Evolutionary conservation across 37 sponge, comb jelly and placozoan genomes (phyloP).

Genomic region (Ianthella basta): DNA sequence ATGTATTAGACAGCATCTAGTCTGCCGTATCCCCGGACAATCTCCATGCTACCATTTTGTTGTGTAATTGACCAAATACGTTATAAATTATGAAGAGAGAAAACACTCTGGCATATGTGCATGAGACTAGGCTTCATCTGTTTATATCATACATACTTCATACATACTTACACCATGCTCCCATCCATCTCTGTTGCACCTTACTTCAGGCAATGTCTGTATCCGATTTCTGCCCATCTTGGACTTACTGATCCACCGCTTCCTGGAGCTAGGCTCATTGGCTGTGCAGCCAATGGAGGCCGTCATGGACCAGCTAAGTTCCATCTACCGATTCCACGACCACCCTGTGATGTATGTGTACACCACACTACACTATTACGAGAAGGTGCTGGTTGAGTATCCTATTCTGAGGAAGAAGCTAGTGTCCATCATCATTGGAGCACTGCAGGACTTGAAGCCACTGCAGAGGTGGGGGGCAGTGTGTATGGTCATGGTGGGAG

Average conservation of each 20-base stretch:
- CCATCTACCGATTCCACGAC: constrained; percentile 82
- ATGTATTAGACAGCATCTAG: no score
- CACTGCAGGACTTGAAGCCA: background rate
- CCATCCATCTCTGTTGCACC: constrained; percentile 2
- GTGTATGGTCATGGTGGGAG: background rate
- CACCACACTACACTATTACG: constrained; percentile 84
- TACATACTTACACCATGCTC: no score
- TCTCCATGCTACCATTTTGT: no score
- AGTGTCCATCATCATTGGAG: constrained; percentile 62
- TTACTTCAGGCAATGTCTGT: constrained; percentile 73
- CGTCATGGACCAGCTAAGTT: constrained; percentile 55
- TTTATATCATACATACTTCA: no score
- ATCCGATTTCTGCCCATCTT: constrained; percentile 61
- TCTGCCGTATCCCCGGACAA: no score
- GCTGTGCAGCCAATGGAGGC: constrained; percentile 47
- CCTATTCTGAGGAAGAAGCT: constrained; percentile 63
- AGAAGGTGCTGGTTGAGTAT: constrained; percentile 38
- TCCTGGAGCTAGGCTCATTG: constrained; percentile 63
- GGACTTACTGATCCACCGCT: constrained; percentile 76
- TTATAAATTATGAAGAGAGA: no score
- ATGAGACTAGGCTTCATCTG: no score
- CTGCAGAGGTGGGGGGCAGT: constrained; percentile 13
- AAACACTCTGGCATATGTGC: no score
- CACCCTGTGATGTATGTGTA: constrained; percentile 73
- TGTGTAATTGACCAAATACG: no score